Conservation (phyloP, 2,113 vertebrate species). For the Lampris incognitus region DNA sequence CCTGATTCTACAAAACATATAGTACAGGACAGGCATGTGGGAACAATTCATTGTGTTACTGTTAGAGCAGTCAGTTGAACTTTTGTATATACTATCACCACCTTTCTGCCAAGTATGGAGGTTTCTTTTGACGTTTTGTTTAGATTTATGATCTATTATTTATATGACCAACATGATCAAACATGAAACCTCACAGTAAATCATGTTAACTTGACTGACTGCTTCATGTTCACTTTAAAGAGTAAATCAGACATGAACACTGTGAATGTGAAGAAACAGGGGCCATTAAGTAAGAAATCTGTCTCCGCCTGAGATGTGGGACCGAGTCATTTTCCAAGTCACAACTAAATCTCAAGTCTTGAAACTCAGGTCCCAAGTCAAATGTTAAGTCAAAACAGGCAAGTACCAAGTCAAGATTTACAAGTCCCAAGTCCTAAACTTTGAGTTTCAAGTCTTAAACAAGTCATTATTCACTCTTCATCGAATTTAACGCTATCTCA, state of each 20-base stretch:
- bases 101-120: not conserved
- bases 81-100: constrained; percentile 8
- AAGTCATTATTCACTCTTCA: too few relatives aligned
- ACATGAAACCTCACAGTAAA: not conserved
- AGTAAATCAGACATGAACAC: not conserved
- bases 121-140: constrained; percentile 22
- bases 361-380: too few relatives aligned
- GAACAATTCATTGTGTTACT: constrained; percentile 27
- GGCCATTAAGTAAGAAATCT: not conserved
- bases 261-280: not conserved
- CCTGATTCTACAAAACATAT: not conserved
- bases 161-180: not conserved
- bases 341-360: too few relatives aligned
- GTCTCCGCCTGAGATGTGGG: not conserved
- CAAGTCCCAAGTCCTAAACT: too few relatives aligned
- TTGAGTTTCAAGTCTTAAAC: too few relatives aligned
- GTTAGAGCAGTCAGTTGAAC: constrained; percentile 4
- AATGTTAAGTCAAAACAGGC: too few relatives aligned
- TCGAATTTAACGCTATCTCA: too few relatives aligned
- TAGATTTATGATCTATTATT: not conserved
- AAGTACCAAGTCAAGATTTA: too few relatives aligned
- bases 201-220: not conserved
- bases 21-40: constrained; percentile 5
- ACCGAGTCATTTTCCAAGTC: too few relatives aligned
- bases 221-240: not conserved